Conservation (phyloP, 2,113 vertebrate genomes). For the Phaethon lepturus region DNA sequence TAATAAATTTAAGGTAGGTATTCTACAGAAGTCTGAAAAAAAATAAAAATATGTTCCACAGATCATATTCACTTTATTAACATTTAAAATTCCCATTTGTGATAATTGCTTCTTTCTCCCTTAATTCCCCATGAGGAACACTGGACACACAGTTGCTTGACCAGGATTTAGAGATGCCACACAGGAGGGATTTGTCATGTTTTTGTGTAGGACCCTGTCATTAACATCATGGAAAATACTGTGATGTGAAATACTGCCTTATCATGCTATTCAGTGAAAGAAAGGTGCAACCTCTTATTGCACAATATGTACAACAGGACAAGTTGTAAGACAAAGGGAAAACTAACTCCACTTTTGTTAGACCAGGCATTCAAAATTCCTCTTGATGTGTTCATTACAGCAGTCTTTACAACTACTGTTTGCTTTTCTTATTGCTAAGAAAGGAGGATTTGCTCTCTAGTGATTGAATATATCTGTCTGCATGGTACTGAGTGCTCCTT, state of each 20-base stretch:
- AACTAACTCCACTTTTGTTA: background rate
- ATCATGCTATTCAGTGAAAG: background rate
- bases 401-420: background rate
- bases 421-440: slow-evolving; percentile 40
- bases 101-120: background rate
- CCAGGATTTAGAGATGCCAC: background rate
- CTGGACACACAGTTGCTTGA: background rate
- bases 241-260: fast-evolving
- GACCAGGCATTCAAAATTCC: background rate
- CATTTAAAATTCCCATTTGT: background rate
- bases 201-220: background rate
- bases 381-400: background rate
- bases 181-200: background rate
- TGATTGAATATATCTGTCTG: background rate
- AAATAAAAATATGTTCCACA: background rate
- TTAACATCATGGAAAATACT: background rate
- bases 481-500: background rate
- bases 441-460: background rate
- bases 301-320: background rate
- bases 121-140: background rate
- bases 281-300: background rate
- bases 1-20: background rate
- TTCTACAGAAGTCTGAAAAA: background rate
- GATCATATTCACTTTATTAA: background rate
- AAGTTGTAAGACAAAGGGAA: background rate